These are phyloP conservation scores for Philotrypesis tridentata DNA, from an alignment of 1,140 invertebrate species.

Conservation along the genomic window DNA sequence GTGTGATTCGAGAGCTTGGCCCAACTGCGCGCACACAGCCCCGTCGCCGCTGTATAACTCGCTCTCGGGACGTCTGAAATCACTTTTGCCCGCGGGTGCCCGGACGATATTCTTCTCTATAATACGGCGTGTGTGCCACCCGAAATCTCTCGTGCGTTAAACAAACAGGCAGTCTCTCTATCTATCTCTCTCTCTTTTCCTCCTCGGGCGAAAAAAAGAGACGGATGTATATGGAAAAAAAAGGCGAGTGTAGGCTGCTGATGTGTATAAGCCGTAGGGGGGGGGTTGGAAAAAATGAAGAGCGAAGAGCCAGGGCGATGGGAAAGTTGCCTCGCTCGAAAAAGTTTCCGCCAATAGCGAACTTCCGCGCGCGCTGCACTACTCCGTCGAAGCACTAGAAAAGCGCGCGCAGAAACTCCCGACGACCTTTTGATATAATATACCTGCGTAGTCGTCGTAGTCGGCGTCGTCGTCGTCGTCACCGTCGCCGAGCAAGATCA, in stretches of 20 bases:
- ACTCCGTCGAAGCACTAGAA: conserved; percentile 28
- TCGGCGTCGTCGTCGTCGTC: too few relatives aligned
- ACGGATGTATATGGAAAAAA: background rate
- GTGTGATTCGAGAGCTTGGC: conserved; percentile 24
- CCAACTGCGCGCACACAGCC: background rate
- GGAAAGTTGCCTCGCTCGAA: background rate
- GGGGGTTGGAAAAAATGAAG: background rate
- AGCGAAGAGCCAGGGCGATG: background rate
- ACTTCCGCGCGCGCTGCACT: too few relatives aligned
- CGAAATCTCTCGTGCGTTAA: too few relatives aligned
- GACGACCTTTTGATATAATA: conserved; percentile 5
- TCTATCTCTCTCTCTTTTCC: background rate
- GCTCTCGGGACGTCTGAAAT: background rate
- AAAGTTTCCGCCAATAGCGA: conserved; percentile 23
- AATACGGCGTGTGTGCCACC: too few relatives aligned
- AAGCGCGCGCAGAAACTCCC: conserved; percentile 4
- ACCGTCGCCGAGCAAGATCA: too few relatives aligned
- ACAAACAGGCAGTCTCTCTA: too few relatives aligned
- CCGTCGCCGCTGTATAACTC: background rate
- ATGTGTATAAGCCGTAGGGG: background rate
- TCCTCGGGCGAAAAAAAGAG: too few relatives aligned
- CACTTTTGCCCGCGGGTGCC: conserved; percentile 14
- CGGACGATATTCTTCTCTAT: too few relatives aligned
- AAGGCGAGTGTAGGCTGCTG: background rate
- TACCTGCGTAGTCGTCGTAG: background rate